Evolutionary conservation across 2,113 vertebrate species (phyloP).

Genomic region (Paracanthobrama guichenoti): DNA sequence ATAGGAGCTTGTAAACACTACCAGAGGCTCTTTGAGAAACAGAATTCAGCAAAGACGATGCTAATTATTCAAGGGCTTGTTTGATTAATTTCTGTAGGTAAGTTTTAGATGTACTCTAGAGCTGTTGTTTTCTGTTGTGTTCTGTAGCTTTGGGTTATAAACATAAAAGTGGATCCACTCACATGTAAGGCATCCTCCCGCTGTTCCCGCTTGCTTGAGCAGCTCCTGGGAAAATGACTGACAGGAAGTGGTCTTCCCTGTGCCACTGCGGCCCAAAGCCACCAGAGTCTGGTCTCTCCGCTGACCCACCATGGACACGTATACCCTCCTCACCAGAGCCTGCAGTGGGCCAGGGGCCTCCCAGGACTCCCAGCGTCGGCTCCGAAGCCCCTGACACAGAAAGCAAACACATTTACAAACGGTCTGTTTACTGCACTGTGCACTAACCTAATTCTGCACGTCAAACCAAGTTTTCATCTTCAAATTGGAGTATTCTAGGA

Average conservation of each 20-base stretch:
- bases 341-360: constrained; percentile 74
- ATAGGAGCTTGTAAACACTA: not conserved
- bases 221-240: constrained; percentile 79
- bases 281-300: constrained; percentile 85
- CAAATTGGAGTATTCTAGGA: too few relatives aligned
- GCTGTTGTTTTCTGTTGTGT: not conserved
- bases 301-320: constrained; percentile 80
- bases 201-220: constrained; percentile 78
- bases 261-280: constrained; percentile 83
- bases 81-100: too few relatives aligned
- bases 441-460: not conserved
- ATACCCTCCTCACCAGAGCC: constrained; percentile 80
- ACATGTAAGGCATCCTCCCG: constrained; percentile 78
- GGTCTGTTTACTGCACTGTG: not conserved
- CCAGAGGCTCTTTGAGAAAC: not conserved
- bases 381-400: constrained; percentile 50
- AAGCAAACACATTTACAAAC: not conserved
- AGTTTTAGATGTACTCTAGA: too few relatives aligned
- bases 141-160: not conserved
- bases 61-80: too few relatives aligned
- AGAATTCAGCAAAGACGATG: not conserved
- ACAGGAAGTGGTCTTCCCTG: constrained; percentile 84
- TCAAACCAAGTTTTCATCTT: too few relatives aligned
- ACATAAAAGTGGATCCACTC: constrained; percentile 4
- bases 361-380: constrained; percentile 67